Conservation (phyloP, 1,140 invertebrate species). For the Acyrthosiphon pisum region DNA sequence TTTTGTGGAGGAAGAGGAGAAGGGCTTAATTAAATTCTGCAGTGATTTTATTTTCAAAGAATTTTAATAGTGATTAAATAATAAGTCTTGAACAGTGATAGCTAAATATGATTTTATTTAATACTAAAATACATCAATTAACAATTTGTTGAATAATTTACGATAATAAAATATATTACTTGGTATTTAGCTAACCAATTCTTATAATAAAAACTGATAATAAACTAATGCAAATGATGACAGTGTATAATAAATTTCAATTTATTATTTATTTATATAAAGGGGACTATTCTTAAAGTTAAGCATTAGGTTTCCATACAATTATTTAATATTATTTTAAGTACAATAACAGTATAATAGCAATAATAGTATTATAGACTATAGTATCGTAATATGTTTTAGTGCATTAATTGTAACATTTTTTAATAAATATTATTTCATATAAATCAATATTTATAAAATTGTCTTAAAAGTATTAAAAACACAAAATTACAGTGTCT, state of each 20-base stretch:
- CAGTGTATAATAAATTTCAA: not conserved
- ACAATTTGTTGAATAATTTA: not conserved
- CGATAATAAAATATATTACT: not conserved
- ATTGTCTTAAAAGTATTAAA: not conserved
- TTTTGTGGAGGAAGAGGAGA: not conserved
- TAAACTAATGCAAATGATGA: not conserved
- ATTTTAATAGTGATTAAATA: not conserved
- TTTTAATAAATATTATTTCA: slow-evolving; percentile 7
- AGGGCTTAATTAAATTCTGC: not conserved
- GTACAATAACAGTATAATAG: not conserved
- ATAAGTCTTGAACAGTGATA: not conserved
- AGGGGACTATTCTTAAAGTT: not conserved
- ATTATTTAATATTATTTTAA: not conserved
- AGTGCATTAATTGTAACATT: not conserved
- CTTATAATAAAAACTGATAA: not conserved
- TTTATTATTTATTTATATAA: not conserved
- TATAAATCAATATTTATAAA: not conserved
- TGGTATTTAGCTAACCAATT: not conserved
- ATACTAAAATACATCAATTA: not conserved
- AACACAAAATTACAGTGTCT: not conserved
- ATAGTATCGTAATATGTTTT: no score
- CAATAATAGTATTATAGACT: no score
- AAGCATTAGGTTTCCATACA: not conserved
- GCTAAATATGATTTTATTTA: not conserved
- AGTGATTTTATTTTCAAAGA: not conserved